Evolutionary conservation across 2,888 invertebrate species (phyloP).

Genomic region (Stenodera caucasica): DNA sequence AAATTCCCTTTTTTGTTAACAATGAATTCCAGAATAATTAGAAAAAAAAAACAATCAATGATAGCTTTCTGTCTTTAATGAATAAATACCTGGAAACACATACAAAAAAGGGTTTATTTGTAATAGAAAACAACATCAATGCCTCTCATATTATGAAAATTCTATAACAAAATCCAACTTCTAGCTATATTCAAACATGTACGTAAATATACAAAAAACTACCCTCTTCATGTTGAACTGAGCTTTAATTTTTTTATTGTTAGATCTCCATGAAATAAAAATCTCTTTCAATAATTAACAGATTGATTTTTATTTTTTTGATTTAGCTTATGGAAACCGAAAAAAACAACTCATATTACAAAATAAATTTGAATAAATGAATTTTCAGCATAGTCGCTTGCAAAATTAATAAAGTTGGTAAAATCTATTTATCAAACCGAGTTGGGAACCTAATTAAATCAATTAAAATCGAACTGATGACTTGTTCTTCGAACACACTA

Average conservation of each 20-base stretch:
- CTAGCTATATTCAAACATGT: background rate
- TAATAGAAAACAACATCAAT: background rate
- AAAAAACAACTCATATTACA: background rate
- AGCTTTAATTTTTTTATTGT: too few species aligned
- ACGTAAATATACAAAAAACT: background rate
- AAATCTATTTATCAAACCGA: conserved; percentile 27
- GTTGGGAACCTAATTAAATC: background rate
- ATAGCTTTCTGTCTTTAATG: background rate
- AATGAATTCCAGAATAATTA: too few species aligned
- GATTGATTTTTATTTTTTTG: background rate
- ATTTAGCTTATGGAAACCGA: background rate
- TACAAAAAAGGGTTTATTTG: background rate
- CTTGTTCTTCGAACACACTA: background rate
- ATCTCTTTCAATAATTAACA: background rate
- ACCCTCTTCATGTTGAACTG: background rate
- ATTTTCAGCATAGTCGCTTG: background rate
- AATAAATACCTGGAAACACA: background rate
- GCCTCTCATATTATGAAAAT: background rate
- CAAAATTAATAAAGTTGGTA: conserved; percentile 29
- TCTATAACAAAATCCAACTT: background rate
- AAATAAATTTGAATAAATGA: conserved; percentile 26
- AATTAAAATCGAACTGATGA: background rate
- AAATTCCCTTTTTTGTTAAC: too few species aligned
- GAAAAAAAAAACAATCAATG: too few species aligned
- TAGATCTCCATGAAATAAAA: background rate